These are phyloP conservation scores for Myathropa florea DNA, from an alignment of 2,888 invertebrate genomes.

Conservation along the genomic window DNA sequence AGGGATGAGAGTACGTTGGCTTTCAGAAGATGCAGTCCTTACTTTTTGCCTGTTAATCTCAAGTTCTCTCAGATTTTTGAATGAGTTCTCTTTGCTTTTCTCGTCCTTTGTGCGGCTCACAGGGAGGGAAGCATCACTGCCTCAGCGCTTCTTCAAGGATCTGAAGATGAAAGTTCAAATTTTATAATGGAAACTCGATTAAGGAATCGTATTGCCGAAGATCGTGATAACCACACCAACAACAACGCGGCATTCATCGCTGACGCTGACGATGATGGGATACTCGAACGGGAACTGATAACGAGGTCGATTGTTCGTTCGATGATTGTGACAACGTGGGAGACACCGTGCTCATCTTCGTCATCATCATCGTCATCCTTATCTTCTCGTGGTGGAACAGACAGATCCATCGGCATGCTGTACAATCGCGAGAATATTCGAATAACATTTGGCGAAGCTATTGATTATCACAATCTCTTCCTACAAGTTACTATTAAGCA, in stretches of 20 bases:
- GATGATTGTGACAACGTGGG: conserved; percentile 72
- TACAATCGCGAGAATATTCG: conserved; percentile 53
- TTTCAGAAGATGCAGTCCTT: not conserved
- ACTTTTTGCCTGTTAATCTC: not conserved
- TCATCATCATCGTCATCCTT: not conserved
- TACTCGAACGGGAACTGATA: conserved; percentile 72
- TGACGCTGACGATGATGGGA: conserved; percentile 62
- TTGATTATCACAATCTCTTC: conserved; percentile 56
- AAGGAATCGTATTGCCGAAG: conserved; percentile 68
- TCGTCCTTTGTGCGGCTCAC: conserved; percentile 24
- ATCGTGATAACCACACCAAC: conserved; percentile 39
- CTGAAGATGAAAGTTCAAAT: conserved; percentile 75
- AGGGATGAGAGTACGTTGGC: not conserved
- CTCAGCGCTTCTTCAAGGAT: conserved; percentile 74
- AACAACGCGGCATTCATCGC: conserved; percentile 24
- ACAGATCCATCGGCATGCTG: conserved; percentile 13
- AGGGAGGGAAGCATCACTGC: conserved; percentile 73
- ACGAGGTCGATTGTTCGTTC: conserved; percentile 75
- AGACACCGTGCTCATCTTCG: conserved; percentile 20
- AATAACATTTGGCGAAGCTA: conserved; percentile 46
- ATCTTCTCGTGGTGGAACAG: not conserved
- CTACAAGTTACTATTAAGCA: conserved; percentile 49
- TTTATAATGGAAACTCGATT: conserved; percentile 77
- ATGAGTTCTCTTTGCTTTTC: conserved; percentile 4
- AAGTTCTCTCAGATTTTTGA: not conserved